Conservation (phyloP, 2,888 invertebrate species). For the Neria commutata region DNA sequence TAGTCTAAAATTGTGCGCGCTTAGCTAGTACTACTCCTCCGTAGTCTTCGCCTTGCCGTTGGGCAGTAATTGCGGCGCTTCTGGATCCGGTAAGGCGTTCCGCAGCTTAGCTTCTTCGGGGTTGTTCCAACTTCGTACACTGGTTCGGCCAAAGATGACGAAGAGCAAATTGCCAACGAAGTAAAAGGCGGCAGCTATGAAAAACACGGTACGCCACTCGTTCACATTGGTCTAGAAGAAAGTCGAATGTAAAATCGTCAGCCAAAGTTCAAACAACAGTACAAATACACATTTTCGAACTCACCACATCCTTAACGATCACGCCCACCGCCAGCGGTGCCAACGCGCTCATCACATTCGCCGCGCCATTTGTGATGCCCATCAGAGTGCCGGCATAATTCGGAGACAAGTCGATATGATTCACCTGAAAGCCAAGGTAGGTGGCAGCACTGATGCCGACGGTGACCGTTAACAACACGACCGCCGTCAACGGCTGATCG, state of each 20-base stretch:
- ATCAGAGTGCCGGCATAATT: constrained; percentile 83
- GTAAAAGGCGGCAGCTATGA: constrained; percentile 65
- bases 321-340: constrained; percentile 76
- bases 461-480: constrained; percentile 72
- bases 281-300: constrained; percentile 37
- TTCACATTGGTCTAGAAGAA: constrained; percentile 48
- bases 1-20: constrained; percentile 10
- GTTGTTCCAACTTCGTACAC: constrained; percentile 68
- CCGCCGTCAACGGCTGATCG: constrained; percentile 63
- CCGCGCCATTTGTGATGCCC: constrained; percentile 82
- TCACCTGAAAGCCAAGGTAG: constrained; percentile 80
- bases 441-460: constrained; percentile 79
- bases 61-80: constrained; percentile 32
- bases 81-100: constrained; percentile 30
- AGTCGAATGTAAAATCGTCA: no score
- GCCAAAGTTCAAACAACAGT: no score
- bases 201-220: constrained; percentile 67
- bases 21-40: constrained; percentile 9
- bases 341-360: constrained; percentile 79
- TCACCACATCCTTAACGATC: constrained; percentile 73
- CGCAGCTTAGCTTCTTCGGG: constrained; percentile 48
- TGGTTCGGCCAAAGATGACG: constrained; percentile 65
- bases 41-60: constrained; percentile 30
- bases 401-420: constrained; percentile 84
- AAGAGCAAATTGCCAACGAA: constrained; percentile 66